These are phyloP conservation scores for Chelon auratus DNA, from an alignment of 2,797 vertebrate species.

Conservation along the genomic window DNA sequence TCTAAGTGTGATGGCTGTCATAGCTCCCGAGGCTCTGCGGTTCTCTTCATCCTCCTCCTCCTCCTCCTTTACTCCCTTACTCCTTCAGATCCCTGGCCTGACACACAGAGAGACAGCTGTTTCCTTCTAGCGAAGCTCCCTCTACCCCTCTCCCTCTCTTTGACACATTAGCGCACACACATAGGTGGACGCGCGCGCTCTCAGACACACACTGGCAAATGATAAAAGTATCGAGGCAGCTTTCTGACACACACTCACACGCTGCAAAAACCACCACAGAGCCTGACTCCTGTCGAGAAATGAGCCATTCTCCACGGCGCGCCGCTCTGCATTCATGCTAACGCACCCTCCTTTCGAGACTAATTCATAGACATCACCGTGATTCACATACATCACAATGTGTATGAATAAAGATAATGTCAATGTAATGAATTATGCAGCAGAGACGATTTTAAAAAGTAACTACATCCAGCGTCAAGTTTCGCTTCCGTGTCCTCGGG, in stretches of 20 bases:
- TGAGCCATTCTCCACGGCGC: slow-evolving; percentile 19
- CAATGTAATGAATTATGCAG: slow-evolving; percentile 64
- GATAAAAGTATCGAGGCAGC: slow-evolving; percentile 37
- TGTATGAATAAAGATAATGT: slow-evolving; percentile 35
- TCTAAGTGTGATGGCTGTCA: slow-evolving; percentile 57
- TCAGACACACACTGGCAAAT: slow-evolving; percentile 16
- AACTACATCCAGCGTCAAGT: slow-evolving; percentile 53
- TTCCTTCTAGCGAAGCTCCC: slow-evolving; percentile 68
- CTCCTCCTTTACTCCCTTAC: slow-evolving; percentile 46
- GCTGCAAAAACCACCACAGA: slow-evolving; percentile 17
- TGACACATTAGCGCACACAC: slow-evolving; percentile 25
- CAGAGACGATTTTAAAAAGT: slow-evolving; percentile 22
- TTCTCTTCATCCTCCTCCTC: slow-evolving; percentile 45
- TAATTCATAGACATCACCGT: slow-evolving; percentile 25
- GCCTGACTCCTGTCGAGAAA: slow-evolving; percentile 24
- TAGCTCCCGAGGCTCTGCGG: slow-evolving; percentile 54
- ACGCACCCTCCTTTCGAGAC: slow-evolving; percentile 23
- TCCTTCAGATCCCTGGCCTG: slow-evolving; percentile 59
- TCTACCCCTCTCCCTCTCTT: slow-evolving; percentile 10
- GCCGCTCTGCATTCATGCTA: slow-evolving; percentile 21
- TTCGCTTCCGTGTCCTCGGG: slow-evolving; percentile 50
- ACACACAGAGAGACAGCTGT: slow-evolving; percentile 77
- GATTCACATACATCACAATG: slow-evolving; percentile 41
- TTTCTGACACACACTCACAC: slow-evolving; percentile 22
- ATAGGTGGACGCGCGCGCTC: slow-evolving; percentile 7